Evolutionary conservation across 1,140 invertebrate species (phyloP).

Genomic region (Nomia melanderi): DNA sequence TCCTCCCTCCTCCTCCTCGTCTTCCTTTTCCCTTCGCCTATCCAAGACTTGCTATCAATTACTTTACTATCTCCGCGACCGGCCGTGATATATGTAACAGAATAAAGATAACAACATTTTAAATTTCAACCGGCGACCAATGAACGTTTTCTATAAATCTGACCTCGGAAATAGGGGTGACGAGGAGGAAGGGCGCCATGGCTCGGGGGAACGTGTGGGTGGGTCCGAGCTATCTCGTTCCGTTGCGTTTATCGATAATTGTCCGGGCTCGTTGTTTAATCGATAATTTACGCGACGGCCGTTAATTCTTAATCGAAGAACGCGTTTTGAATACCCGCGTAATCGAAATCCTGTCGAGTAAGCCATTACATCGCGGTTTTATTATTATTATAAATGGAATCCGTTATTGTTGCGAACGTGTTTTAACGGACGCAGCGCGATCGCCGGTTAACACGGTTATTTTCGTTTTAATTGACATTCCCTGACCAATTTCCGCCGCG

Average conservation of each 20-base stretch:
- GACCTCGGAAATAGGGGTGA: neutral
- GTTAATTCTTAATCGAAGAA: conserved; percentile 3
- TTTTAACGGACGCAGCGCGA: neutral
- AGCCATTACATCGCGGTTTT: neutral
- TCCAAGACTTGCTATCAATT: neutral
- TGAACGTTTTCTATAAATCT: conserved; percentile 23
- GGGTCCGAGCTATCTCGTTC: conserved; percentile 9
- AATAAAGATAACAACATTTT: conserved; percentile 27
- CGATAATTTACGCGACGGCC: conserved; percentile 6
- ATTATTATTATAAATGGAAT: neutral
- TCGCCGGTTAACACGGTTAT: neutral
- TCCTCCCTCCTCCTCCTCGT: no score
- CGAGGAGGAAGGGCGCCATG: no score
- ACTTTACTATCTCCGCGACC: conserved; percentile 9
- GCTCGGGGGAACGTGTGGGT: no score
- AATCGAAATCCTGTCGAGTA: neutral
- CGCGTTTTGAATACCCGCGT: neutral
- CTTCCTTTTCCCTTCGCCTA: neutral
- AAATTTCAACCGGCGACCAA: conserved; percentile 19
- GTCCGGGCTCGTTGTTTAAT: neutral
- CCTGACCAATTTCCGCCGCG: no score
- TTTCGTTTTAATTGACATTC: no score
- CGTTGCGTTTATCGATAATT: conserved; percentile 15
- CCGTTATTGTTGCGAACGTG: neutral
- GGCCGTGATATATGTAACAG: conserved; percentile 25